A percentile compares a stretch with the other conserved stretches of the same genome.
phyloP scores from a whole-genome alignment of 2,797 vertebrate genomes.

The Philypnodon macrostomus region DNA sequence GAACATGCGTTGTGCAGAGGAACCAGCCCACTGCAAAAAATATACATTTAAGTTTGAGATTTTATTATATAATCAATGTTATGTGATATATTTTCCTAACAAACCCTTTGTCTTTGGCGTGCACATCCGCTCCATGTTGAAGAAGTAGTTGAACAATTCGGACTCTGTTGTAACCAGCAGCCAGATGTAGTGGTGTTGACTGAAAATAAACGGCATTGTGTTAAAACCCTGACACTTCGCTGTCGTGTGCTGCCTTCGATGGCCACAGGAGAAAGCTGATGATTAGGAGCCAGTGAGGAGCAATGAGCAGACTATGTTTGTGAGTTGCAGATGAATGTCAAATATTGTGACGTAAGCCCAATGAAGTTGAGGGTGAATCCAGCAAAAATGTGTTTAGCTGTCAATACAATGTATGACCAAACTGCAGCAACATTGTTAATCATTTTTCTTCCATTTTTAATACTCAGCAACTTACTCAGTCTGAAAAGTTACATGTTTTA shows the following conservation, averaged over 20 bases:
- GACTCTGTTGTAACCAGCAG: constrained; percentile 96
- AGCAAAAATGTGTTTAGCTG: constrained; percentile 13
- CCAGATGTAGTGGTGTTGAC: constrained; percentile 97
- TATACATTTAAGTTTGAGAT: too few relatives aligned
- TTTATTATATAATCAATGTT: too few relatives aligned
- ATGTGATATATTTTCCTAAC: constrained; percentile 29
- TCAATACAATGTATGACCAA: constrained; percentile 24
- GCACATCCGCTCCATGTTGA: constrained; percentile 96
- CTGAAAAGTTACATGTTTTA: constrained; percentile 1
- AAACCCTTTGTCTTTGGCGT: constrained; percentile 99
- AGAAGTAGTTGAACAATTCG: constrained; percentile 98
- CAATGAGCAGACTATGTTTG: constrained; percentile 55
- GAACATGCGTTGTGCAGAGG: constrained; percentile 98
- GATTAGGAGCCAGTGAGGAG: constrained; percentile 63
- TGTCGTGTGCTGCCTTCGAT: constrained; percentile 35
- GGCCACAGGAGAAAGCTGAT: constrained; percentile 58
- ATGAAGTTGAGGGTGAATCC: constrained; percentile 30
- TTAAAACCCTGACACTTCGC: constrained; percentile 19
- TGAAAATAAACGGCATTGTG: constrained; percentile 63
- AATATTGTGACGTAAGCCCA: constrained; percentile 49
- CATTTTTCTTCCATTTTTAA: constrained; percentile 6
- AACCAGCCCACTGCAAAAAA: constrained; percentile 90
- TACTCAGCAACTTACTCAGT: not conserved
- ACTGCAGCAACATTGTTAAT: constrained; percentile 22
- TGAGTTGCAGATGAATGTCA: constrained; percentile 62